These are phyloP conservation scores for Teleogryllus occipitalis DNA, from an alignment of 1,140 invertebrate species.

Conservation along the genomic window DNA sequence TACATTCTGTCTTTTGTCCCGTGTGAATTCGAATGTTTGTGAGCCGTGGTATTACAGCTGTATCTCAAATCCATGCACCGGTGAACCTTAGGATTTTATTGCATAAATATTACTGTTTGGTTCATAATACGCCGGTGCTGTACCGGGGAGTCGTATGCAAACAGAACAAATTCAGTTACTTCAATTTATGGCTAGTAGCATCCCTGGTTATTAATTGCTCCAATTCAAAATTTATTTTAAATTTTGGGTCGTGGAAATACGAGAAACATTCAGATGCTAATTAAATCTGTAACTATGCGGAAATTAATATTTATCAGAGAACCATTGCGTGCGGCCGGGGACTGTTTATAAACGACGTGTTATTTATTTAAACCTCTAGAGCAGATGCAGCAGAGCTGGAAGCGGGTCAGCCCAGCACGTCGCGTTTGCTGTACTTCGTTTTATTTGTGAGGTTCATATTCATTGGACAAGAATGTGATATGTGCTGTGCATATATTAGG, in stretches of 20 bases:
- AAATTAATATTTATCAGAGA: slow-evolving; percentile 2
- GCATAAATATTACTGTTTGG: not conserved
- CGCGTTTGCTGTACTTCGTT: no score
- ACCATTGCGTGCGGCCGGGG: not conserved
- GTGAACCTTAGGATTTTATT: not conserved
- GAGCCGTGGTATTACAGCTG: no score
- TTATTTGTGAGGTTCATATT: not conserved
- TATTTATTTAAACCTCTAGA: not conserved
- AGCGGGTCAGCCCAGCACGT: not conserved
- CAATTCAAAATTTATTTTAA: not conserved
- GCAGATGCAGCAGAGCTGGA: not conserved
- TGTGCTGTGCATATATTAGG: not conserved
- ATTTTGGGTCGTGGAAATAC: not conserved
- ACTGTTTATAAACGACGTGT: not conserved
- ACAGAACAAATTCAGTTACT: not conserved
- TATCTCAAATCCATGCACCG: not conserved
- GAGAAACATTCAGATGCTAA: not conserved
- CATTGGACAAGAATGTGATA: not conserved
- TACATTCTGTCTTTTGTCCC: no score
- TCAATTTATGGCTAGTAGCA: not conserved
- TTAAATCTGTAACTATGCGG: not conserved
- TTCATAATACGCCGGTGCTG: not conserved
- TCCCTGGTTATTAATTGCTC: not conserved
- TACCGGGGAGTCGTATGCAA: not conserved
- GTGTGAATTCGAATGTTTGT: no score